Percentiles rank a stretch among this genome's conserved stretches.
phyloP scores from a whole-genome alignment of 2,113 vertebrate genomes.

The Pseudopodoces humilis region DNA sequence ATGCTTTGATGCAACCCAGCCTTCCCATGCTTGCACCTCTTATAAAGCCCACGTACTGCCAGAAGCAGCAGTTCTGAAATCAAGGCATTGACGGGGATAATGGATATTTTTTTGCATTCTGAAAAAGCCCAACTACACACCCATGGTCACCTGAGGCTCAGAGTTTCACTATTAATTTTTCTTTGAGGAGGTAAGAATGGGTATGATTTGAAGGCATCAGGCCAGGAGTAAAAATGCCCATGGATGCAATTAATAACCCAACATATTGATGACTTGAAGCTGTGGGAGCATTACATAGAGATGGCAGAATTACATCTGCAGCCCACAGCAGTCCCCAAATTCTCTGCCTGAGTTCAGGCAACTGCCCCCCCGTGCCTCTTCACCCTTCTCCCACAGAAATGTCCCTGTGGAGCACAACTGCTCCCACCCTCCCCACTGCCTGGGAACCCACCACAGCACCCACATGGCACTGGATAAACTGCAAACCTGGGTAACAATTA shows the following conservation, averaged over 20 bases:
- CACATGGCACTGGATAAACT: rapidly evolving
- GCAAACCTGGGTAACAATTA: conserved; percentile 30
- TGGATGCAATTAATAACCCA: neutral
- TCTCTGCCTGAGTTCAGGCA: neutral
- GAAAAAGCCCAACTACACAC: neutral
- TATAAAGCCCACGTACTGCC: neutral
- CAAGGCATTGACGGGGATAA: neutral
- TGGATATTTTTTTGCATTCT: rapidly evolving
- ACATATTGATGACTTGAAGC: neutral
- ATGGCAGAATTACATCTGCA: rapidly evolving
- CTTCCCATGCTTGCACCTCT: neutral
- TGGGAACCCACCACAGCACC: neutral
- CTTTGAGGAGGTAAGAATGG: neutral
- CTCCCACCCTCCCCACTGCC: neutral
- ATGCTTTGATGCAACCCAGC: neutral
- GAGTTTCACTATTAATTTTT: neutral
- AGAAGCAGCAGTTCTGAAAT: neutral
- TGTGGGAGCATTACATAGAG: rapidly evolving
- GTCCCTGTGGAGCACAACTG: neutral
- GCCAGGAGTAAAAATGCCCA: neutral
- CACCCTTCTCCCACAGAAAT: neutral
- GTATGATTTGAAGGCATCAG: neutral
- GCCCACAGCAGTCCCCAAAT: neutral
- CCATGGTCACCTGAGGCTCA: neutral
- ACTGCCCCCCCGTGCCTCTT: rapidly evolving